Evolutionary conservation across 2,888 invertebrate genomes (phyloP), one percentile per base, ranked within the genome.

Genomic region (Euzophera pinguis): DNA sequence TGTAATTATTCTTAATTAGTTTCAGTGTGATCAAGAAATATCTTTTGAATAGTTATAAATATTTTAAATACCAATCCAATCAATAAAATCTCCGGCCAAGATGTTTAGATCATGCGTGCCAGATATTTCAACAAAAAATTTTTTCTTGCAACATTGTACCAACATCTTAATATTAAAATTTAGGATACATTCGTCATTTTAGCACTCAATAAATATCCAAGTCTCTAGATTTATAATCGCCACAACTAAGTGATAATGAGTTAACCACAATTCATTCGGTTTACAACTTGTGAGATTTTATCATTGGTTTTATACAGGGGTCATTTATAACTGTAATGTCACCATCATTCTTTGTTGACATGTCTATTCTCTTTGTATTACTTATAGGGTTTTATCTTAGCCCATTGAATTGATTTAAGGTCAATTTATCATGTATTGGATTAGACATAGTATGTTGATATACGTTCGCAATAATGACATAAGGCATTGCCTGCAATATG

Each of bases 241-340:
- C 45, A 32, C 45, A 45, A 45, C 45, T 22, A 48, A 38, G 48
- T 48, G 39, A 41, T 50, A 50, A 32, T 50, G 50, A 50, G 41
- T 43, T 13, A 42, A 42, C 42, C 8, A 35, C 48, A 37, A 45
- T 45, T 45, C 16, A 50, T 29, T 50, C 42, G n/a, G 41, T 42
- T 50, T 50, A 50, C 41, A 50, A 50, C 41, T 53, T 54, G 52
- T 57, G 55, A 41, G 51, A 55, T 55, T 45, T 61, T 65, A 60
- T 64, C 63, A 64, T 53, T 48, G 39, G 59, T 54, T 54, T 54
- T 35, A 37, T 55, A 64, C 66, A 67, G 59, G 56, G 67, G 63
- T 69, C 69, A 75, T 77, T 71, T 67, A 71, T 75, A 66, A 61
- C 59, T 59, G 48, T 68, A 69, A 74, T 70, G 69, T 67, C 69